A percentile compares a stretch with the other conserved stretches of the same genome.
These are phyloP conservation scores for Microctonus aethiopoides DNA, from an alignment of 2,888 invertebrate species.

Conservation along the genomic window DNA sequence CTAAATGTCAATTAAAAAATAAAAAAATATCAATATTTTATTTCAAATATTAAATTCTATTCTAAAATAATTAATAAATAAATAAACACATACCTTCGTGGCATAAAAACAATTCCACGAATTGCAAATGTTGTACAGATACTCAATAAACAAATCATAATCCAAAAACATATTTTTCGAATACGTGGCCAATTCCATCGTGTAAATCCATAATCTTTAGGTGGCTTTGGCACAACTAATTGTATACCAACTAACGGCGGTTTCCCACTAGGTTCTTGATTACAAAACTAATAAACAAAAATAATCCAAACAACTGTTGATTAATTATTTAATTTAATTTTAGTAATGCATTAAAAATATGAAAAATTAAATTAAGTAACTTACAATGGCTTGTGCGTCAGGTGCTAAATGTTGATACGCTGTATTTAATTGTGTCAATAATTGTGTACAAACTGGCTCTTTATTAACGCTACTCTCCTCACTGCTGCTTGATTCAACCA, in stretches of 20 bases:
- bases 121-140: conserved; percentile 80
- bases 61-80: background rate
- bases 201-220: conserved; percentile 71
- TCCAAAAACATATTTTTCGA: conserved; percentile 78
- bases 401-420: conserved; percentile 65
- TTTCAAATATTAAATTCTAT: conserved; percentile 64
- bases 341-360: background rate
- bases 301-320: background rate
- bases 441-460: conserved; percentile 64
- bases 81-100: conserved; percentile 67
- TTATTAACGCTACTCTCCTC: conserved; percentile 58
- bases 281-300: conserved; percentile 60
- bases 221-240: conserved; percentile 64
- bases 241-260: conserved; percentile 66
- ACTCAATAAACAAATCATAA: conserved; percentile 78
- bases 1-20: conserved; percentile 40
- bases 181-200: conserved; percentile 87
- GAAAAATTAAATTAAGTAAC: conserved; percentile 37
- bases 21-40: background rate
- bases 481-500: conserved; percentile 63
- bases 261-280: conserved; percentile 67
- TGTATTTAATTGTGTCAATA: conserved; percentile 63
- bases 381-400: conserved; percentile 64
- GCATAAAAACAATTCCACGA: conserved; percentile 78
- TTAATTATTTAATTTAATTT: background rate